Evolutionary conservation across 2,888 invertebrate genomes (phyloP), one percentile per base, ranked within the genome.

Genomic region (Boloria euphrosyne): DNA sequence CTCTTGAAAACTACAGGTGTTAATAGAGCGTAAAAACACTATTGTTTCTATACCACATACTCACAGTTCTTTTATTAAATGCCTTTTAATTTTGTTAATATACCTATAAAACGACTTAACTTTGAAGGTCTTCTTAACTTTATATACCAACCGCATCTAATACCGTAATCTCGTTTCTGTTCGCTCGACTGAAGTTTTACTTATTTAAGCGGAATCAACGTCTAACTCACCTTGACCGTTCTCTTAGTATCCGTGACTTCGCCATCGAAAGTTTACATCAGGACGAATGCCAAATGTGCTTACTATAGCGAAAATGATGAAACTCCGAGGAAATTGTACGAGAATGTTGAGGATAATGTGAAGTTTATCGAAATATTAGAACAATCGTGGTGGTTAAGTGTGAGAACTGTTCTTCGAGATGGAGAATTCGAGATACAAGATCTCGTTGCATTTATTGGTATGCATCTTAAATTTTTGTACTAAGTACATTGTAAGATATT

Each of bases 161-260:
- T 65, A 65, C 62, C 66, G 65, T 54, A 65, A 68, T 66, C 66
- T 46, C 52, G 59, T 59, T 69, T 68, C 18, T 67, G 62, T 51
- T 66, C 54, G 68, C 65, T 62, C 51, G 47, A 65, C 53, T 52
- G 51, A 22, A 54, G 53, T 43, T 59, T 60, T 31, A 52, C 60
- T 49, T 38, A 59, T 63, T 57, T 43, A 61, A 66, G 63, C 66
- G 52, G 66, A 70, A 67, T 64, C 65, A 64, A 66, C 47, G 62
- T 52, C 65, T 68, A 68, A 66, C 67, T 68, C 75, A 82, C 78
- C 83, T 84, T 79, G 81, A 80, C 78, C 75, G 70, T 77, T 79
- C 68, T 85, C 86, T 22, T 86, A 86, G 94, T 94, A 69, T 93
- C 86, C 74, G 89, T 94, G 75, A 89, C 94, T 17, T 94, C 94